Percentiles rank a stretch among this genome's conserved stretches.
Evolutionary conservation across 2,888 invertebrate species (phyloP).

Genomic region (Oithona nana): DNA sequence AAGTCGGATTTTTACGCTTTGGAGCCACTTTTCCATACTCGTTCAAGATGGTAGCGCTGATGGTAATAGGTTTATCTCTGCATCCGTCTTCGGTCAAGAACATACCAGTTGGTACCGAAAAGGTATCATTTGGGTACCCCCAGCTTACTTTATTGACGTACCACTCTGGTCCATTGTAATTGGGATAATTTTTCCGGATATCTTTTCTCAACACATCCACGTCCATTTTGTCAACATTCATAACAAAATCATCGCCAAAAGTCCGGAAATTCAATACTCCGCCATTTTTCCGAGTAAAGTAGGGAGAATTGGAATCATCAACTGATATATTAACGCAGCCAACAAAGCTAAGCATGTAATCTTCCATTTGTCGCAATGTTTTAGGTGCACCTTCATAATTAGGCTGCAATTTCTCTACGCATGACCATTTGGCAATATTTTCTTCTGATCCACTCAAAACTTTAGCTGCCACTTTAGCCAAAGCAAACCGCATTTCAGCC

Average conservation of each 20-base stretch:
- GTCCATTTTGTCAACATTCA: slow-evolving; percentile 11
- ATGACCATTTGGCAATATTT: slow-evolving; percentile 10
- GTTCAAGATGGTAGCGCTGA: slow-evolving; percentile 8
- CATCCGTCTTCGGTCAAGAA: slow-evolving; percentile 2
- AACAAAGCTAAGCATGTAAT: slow-evolving; percentile 12
- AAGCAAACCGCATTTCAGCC: slow-evolving; percentile 2
- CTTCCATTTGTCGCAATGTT: slow-evolving; percentile 3
- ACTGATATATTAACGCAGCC: neutral
- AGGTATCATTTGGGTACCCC: slow-evolving; percentile 5
- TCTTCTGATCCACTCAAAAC: neutral
- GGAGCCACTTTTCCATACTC: neutral
- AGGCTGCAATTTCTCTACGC: neutral
- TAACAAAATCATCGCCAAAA: slow-evolving; percentile 14
- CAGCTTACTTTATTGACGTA: neutral
- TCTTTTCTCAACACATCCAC: neutral
- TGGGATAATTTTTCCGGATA: slow-evolving; percentile 10
- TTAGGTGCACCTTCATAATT: slow-evolving; percentile 4
- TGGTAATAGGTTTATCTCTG: slow-evolving; percentile 2
- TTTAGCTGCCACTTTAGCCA: neutral
- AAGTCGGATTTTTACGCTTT: slow-evolving; percentile 2
- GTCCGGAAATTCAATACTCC: slow-evolving; percentile 1
- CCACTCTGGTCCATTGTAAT: slow-evolving; percentile 14
- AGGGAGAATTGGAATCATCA: slow-evolving; percentile 1
- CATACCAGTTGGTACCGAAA: slow-evolving; percentile 16
- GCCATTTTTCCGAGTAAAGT: neutral